Evolutionary conservation across 2,888 invertebrate genomes (phyloP), one percentile per base, ranked within the genome.

Genomic region (Drosophila kanekoi): DNA sequence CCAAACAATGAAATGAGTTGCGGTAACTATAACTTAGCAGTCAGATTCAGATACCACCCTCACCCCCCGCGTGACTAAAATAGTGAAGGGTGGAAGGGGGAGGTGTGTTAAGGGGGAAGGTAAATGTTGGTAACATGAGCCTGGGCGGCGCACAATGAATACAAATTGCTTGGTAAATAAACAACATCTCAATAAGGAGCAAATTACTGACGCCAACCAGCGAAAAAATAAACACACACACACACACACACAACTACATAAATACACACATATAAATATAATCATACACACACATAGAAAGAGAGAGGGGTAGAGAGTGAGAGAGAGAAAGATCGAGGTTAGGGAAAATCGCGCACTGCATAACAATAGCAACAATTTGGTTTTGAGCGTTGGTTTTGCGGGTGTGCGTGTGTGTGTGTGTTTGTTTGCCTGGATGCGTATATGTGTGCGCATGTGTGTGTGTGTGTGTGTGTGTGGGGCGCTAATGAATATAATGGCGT

Each of bases 161-260:
- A 87, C 86, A 89, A 87, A 87, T 87, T 87, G 89, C 87, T 89
- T 69, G 82, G 89, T 89, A 87, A 87, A 87, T 89, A 89, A 89
- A 87, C 89, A 87, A 89, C 89, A 89, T 87, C 89, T 87, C 87
- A 87, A 87, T 89, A 87, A 87, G 89, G 86, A 81, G 89, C 87
- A 84, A 87, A 87, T 87, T 89, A 87, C 89, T 77, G 80, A 87
- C 88, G 82, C 81, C 87, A 85, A 52, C 72, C 76, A 87, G 79
- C 84, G 70, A 78, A 79, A 69, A 79, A 73, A 73, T 71, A 72
- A 72, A 79, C 79, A 68, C 58, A 41, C 47, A 32, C 49, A 40
- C 60, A 53, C 58, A 59, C 52, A 41, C 35, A 40, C 10, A 57
- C 44, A 16, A 40, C 48, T 60, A 62, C 54, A 62, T 11, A 35